Base-by-base conservation (phyloP, 2,113 vertebrate genomes). In the Crotalus helleri region DNA sequence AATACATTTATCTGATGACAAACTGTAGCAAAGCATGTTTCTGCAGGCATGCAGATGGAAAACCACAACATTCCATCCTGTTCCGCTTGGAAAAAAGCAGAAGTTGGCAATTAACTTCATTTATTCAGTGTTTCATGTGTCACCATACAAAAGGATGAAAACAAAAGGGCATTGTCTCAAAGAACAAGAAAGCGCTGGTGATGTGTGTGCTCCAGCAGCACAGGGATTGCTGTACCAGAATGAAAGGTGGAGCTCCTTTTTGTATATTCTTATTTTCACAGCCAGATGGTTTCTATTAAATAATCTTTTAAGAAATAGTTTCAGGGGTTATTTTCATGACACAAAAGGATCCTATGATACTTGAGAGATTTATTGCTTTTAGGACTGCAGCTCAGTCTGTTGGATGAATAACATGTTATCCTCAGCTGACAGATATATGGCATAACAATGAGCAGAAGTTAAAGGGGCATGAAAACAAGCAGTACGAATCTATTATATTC, bases 81-180 rank as follows among this genome's bases (percentile, higher is more conserved):
- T 57, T 85, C 53, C 3, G 7, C 19, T 89, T 46, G 46, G 61
- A 2, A 92, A 87, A 87, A 93, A 64, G 55, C 57, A 61, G 85
- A 87, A 39, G 23, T 49, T 90, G 88, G 81, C 23, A 49, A 33
- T 90, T 90, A 87, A 54, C 54, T 64, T 61, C 89, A 54, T 85
- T 61, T 90, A 44, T 51, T 87, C 92, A 86, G 29, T 86, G 92
- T 24, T 86, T 87, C 33, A 29, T 64, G 90, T 93, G 81, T 93
- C 92, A 93, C 13, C 26, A 29, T 86, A 53, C 33, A 46, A 57
- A 85, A 92, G 69, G 59, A 86, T 55, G 39, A 85, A 88, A 89
- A 93, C 88, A 90, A 93, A 93, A 90, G 44, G 29, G 26, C 74
- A 88, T 87, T 90, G 74, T 94, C 74, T 92, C 81, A 90, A 87